Evolutionary conservation across 2,113 vertebrate species (phyloP).

Genomic region (Petromus typicus): DNA sequence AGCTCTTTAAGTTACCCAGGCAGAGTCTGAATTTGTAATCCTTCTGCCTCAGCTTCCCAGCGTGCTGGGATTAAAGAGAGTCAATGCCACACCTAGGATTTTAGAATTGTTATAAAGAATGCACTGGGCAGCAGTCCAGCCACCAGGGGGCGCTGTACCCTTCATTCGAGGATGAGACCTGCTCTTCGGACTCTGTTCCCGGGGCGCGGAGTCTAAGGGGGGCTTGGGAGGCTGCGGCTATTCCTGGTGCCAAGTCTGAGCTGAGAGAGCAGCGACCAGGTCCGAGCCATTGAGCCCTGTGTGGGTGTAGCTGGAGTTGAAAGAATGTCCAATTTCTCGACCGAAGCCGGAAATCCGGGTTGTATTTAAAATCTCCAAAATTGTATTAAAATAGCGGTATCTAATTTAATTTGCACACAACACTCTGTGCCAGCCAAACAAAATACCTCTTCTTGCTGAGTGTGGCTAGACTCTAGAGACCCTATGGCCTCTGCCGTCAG

Average conservation of each 20-base stretch:
- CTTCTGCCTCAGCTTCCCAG: not conserved
- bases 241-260: not conserved
- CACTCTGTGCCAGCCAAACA: not conserved
- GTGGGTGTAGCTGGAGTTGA: not conserved
- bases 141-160: not conserved
- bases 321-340: not conserved
- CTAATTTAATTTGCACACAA: not conserved
- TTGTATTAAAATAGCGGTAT: not conserved
- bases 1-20: not conserved
- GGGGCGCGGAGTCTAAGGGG: too few relatives aligned
- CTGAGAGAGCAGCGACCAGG: too few relatives aligned
- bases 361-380: not conserved
- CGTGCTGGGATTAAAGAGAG: not conserved
- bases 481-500: not conserved
- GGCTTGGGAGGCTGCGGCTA: fast-evolving
- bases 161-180: not conserved
- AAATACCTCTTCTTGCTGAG: not conserved
- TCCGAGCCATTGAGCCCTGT: not conserved
- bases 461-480: not conserved
- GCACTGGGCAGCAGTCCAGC: fast-evolving
- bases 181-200: not conserved
- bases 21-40: not conserved
- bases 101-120: not conserved
- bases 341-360: not conserved
- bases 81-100: not conserved